phyloP scores from a whole-genome alignment of 2,888 invertebrate genomes.

The Cephus nigrinus region DNA sequence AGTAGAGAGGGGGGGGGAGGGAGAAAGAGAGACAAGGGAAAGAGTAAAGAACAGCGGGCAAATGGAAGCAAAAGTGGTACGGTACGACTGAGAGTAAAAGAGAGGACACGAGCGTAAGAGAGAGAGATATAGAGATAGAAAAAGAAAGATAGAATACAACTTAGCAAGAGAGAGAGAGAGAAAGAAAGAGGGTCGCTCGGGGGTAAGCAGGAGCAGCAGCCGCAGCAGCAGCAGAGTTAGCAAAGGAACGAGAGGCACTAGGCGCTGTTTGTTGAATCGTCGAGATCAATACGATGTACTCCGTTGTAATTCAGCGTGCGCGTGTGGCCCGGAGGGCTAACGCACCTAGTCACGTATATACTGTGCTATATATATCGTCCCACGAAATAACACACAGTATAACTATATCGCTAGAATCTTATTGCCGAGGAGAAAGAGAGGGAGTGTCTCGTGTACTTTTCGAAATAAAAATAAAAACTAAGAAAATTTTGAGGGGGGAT shows the following conservation, averaged over 20 bases:
- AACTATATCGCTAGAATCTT: not conserved
- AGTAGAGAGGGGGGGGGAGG: conserved; percentile 11
- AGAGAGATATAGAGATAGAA: not conserved
- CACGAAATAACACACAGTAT: no score
- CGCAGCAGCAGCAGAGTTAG: conserved; percentile 31
- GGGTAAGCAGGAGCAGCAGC: conserved; percentile 16
- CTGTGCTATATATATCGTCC: not conserved
- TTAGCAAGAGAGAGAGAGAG: conserved; percentile 2
- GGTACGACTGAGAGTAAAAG: conserved; percentile 14
- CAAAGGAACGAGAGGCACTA: conserved; percentile 47
- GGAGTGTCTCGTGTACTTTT: not conserved
- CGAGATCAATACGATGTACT: conserved; percentile 61
- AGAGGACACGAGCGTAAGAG: conserved; percentile 7
- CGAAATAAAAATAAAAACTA: not conserved
- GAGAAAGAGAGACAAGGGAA: conserved; percentile 13
- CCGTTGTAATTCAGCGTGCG: conserved; percentile 41
- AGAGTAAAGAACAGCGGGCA: conserved; percentile 2
- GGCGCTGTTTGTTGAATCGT: conserved; percentile 63
- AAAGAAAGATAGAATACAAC: not conserved
- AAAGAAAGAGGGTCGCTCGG: conserved; percentile 21
- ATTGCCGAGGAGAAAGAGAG: not conserved
- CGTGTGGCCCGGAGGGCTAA: conserved; percentile 20
- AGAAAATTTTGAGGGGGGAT: not conserved
- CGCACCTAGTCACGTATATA: conserved; percentile 3
- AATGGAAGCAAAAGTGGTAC: not conserved